These are phyloP conservation scores for Dreissena rostriformis DNA, from an alignment of 1,140 invertebrate species.

Conservation along the genomic window DNA sequence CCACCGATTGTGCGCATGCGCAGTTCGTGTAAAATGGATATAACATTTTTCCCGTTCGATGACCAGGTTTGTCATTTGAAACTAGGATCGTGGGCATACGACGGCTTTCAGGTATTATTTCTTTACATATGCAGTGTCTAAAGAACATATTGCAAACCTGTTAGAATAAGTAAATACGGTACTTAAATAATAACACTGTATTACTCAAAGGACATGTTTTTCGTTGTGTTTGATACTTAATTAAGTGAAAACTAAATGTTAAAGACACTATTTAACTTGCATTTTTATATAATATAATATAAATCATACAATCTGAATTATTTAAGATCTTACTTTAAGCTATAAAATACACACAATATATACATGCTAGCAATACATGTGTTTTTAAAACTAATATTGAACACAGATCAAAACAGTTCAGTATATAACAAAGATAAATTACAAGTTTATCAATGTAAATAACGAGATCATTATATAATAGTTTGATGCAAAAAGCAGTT, in stretches of 20 bases:
- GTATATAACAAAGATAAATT: too few species aligned
- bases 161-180: neutral
- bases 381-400: too few species aligned
- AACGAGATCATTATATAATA: neutral
- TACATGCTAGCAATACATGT: too few species aligned
- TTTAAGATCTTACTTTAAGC: too few species aligned
- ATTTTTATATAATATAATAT: too few species aligned
- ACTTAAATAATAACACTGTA: neutral
- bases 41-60: constrained; percentile 99
- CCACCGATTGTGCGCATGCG: constrained; percentile 84
- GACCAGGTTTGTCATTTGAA: constrained; percentile 98
- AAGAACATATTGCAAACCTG: neutral
- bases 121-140: neutral
- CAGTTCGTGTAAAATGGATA: constrained; percentile 94
- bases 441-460: too few species aligned
- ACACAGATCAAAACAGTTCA: too few species aligned
- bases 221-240: neutral
- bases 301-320: too few species aligned
- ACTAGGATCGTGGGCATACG: constrained; percentile 84
- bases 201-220: neutral
- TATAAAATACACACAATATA: too few species aligned
- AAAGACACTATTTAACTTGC: too few species aligned
- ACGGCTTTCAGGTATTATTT: constrained; percentile 83
- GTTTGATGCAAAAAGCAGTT: constrained; percentile 65
- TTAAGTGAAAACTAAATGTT: neutral